Percentiles rank a stretch among this genome's conserved stretches.
Evolutionary conservation across 2,113 vertebrate genomes (phyloP).

Genomic region (Peromyscus polionotus): DNA sequence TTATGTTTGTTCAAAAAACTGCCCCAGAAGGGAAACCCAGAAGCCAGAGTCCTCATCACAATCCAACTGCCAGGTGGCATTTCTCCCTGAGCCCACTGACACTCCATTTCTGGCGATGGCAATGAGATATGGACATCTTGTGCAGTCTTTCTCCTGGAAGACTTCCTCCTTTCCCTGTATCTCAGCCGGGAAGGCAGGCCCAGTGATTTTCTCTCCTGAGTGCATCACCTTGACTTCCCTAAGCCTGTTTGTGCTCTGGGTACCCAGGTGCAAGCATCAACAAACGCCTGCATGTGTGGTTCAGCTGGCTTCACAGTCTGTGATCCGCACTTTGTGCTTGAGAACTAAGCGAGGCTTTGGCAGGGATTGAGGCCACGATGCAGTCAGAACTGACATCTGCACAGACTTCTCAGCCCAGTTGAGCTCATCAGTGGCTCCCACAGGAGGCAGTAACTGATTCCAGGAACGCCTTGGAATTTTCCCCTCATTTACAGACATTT

Average conservation of each 20-base stretch:
- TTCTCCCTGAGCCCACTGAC: background rate
- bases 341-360: background rate
- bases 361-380: background rate
- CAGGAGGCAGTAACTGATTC: slow-evolving; percentile 65
- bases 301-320: slow-evolving; percentile 14
- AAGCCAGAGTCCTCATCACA: slow-evolving; percentile 27
- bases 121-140: background rate
- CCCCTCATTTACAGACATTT: slow-evolving; percentile 69
- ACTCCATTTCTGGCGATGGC: background rate
- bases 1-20: background rate
- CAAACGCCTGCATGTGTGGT: background rate
- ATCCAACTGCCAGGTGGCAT: background rate
- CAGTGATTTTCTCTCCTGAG: background rate
- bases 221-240: background rate
- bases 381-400: slow-evolving; percentile 68
- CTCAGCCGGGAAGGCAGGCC: slow-evolving; percentile 3
- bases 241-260: background rate
- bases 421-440: slow-evolving; percentile 75
- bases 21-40: background rate
- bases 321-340: slow-evolving; percentile 10
- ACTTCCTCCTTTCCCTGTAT: no score
- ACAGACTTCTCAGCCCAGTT: slow-evolving; percentile 68
- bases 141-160: background rate
- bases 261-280: slow-evolving; percentile 40
- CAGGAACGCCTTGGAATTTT: slow-evolving; percentile 72